Conservation (phyloP, 1,140 invertebrate species). For the Drosophila nigromelanica region DNA sequence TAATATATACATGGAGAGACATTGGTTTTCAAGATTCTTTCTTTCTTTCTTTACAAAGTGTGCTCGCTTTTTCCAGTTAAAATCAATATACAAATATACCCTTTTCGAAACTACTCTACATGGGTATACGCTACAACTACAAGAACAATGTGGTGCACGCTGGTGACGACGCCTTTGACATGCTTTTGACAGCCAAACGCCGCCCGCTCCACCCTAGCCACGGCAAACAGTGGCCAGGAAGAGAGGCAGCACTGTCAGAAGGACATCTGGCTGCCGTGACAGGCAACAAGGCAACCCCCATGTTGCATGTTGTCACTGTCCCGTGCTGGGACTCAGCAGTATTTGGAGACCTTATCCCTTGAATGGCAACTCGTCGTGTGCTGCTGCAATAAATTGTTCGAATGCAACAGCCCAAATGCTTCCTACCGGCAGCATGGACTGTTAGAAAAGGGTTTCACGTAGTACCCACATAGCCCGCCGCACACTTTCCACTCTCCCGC, state of each 20-base stretch:
- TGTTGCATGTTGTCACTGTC: constrained; percentile 18
- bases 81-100: too few relatives aligned
- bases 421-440: constrained; percentile 9
- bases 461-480: not conserved
- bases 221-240: constrained; percentile 14
- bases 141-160: constrained; percentile 32
- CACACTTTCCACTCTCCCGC: not conserved
- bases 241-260: constrained; percentile 3
- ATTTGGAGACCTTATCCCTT: constrained; percentile 1
- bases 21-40: too few relatives aligned
- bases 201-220: constrained; percentile 27
- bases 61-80: too few relatives aligned
- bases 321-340: constrained; percentile 8
- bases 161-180: constrained; percentile 73
- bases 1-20: too few relatives aligned
- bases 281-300: constrained; percentile 45
- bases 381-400: constrained; percentile 73
- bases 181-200: constrained; percentile 71
- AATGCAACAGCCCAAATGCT: constrained; percentile 64
- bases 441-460: constrained; percentile 68
- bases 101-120: too few relatives aligned
- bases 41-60: too few relatives aligned
- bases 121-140: not conserved
- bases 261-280: constrained; percentile 39
- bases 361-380: constrained; percentile 42